A percentile compares a stretch with the other conserved stretches of the same genome.
These are phyloP conservation scores for Myrmecobius fasciatus DNA, from an alignment of 2,113 vertebrate genomes.

Conservation along the genomic window DNA sequence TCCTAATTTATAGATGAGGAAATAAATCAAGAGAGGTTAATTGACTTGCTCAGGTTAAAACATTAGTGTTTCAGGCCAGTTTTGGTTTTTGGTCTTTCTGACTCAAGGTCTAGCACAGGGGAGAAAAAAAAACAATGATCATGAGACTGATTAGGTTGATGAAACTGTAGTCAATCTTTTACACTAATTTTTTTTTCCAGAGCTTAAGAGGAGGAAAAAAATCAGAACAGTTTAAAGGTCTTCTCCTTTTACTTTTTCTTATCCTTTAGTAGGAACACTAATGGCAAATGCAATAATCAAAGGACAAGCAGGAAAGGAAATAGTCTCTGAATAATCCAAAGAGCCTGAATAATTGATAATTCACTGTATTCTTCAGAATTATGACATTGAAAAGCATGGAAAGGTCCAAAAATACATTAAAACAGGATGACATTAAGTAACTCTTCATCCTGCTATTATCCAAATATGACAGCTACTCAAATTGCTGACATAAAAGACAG, in stretches of 20 bases:
- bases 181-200: neutral
- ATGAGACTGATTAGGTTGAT: neutral
- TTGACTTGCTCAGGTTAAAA: neutral
- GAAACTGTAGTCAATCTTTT: neutral
- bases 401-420: neutral
- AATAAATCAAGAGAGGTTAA: neutral
- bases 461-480: neutral
- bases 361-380: too few species aligned
- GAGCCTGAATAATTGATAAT: neutral
- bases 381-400: too few species aligned
- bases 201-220: neutral
- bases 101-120: neutral
- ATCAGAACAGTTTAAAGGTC: neutral
- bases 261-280: neutral
- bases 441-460: neutral
- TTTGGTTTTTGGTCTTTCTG: neutral
- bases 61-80: neutral
- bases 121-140: neutral
- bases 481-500: neutral
- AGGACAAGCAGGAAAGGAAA: neutral
- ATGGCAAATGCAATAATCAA: fast-evolving
- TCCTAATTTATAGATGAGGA: neutral
- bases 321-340: neutral
- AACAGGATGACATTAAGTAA: neutral
- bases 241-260: neutral